Conservation (phyloP, 2,113 vertebrate genomes). For the Tupaia chinensis region DNA sequence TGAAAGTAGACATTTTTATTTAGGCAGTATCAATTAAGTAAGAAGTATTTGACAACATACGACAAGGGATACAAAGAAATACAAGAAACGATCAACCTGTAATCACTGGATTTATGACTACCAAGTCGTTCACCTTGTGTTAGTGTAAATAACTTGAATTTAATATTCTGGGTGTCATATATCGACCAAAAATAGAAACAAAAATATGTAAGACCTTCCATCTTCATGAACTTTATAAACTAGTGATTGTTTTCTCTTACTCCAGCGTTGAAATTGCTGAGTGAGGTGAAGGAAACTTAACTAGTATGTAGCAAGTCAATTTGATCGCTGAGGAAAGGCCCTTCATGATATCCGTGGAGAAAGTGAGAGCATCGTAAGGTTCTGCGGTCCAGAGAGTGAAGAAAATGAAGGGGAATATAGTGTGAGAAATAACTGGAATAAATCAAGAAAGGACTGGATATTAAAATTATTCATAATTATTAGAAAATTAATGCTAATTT, state of each 20-base stretch:
- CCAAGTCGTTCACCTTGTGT: not conserved
- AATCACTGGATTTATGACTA: not conserved
- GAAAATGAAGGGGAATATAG: not conserved
- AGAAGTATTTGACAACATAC: not conserved
- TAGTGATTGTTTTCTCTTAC: not conserved
- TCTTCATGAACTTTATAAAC: not conserved
- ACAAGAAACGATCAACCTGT: not conserved
- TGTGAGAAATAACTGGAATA: not conserved
- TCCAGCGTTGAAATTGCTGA: not conserved
- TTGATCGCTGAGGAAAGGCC: not conserved
- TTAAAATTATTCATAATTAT: not conserved
- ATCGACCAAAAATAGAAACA: not conserved
- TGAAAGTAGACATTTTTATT: not conserved
- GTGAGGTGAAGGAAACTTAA: not conserved
- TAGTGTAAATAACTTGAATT: not conserved
- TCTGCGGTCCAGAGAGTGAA: not conserved
- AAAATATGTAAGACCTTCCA: not conserved
- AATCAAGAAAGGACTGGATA: not conserved
- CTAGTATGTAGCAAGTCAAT: not conserved
- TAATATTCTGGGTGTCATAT: not conserved
- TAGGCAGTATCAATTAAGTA: not conserved
- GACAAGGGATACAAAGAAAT: not conserved
- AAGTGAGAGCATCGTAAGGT: not conserved
- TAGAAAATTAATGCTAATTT: conserved; percentile 40
- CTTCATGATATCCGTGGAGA: not conserved